A percentile compares a stretch with the other conserved stretches of the same genome.
These are phyloP conservation scores for Physocephala rufipes DNA, from an alignment of 2,888 invertebrate species.

Conservation along the genomic window DNA sequence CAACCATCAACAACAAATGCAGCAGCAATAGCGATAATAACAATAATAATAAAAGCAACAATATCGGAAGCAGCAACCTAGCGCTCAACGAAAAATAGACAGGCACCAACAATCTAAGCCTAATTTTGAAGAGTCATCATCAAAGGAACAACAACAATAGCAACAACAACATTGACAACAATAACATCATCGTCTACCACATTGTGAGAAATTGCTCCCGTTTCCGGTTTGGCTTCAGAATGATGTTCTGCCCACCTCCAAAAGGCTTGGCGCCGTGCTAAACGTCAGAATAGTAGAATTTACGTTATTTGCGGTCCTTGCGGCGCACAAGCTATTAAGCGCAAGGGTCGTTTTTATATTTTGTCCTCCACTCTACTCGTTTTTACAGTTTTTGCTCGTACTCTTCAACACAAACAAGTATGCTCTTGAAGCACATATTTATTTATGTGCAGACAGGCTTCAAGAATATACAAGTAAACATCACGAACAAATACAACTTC, in stretches of 20 bases:
- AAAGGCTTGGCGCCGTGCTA: conserved; percentile 11
- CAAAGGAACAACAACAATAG: neutral
- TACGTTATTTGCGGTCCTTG: conserved; percentile 18
- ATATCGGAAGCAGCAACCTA: no score
- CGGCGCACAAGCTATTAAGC: conserved; percentile 33
- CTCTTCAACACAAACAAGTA: neutral
- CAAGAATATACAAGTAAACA: neutral
- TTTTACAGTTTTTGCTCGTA: no score
- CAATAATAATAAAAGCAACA: no score
- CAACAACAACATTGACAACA: neutral
- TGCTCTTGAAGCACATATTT: conserved; percentile 29
- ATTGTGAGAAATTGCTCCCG: no score
- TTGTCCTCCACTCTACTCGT: conserved; percentile 17
- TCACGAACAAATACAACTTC: no score
- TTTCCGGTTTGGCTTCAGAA: no score
- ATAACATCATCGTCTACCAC: neutral
- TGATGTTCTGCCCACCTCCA: neutral
- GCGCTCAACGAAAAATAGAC: no score
- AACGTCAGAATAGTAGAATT: conserved; percentile 16
- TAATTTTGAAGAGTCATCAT: no score
- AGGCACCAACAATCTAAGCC: no score
- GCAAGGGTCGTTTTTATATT: conserved; percentile 35
- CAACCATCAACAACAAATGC: no score
- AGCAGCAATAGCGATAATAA: no score
- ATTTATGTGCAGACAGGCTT: conserved; percentile 31